phyloP scores from a whole-genome alignment of 2,113 vertebrate species.

The Porphyrio hochstetteri region DNA sequence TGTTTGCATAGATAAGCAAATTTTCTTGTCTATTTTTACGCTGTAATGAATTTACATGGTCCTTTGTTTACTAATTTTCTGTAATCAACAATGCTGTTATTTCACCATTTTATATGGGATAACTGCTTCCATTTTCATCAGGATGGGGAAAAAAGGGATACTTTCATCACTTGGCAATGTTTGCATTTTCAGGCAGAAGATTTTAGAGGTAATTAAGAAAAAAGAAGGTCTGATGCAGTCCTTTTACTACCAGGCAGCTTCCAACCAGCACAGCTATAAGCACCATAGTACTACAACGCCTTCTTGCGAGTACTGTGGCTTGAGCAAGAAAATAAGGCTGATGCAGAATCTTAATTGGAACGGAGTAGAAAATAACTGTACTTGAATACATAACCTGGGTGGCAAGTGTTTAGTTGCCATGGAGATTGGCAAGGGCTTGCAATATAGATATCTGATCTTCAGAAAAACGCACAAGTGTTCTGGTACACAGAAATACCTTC shows the following conservation, averaged over 20 bases:
- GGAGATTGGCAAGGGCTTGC: conserved; percentile 38
- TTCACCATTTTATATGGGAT: not conserved
- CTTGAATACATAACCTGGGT: not conserved
- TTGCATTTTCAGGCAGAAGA: not conserved
- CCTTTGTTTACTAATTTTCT: not conserved
- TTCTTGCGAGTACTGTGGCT: not conserved
- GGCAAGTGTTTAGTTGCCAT: conserved; percentile 23
- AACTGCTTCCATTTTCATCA: not conserved
- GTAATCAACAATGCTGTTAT: not conserved
- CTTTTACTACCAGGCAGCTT: not conserved
- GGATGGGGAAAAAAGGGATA: not conserved
- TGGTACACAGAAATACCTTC: not conserved
- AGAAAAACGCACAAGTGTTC: not conserved
- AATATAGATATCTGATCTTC: not conserved
- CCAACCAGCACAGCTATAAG: not conserved
- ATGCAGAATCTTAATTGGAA: conserved; percentile 37
- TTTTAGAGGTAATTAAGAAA: not conserved
- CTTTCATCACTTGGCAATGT: not conserved
- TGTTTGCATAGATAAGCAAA: not conserved
- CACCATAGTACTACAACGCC: not conserved
- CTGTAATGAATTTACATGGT: not conserved
- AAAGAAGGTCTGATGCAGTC: not conserved
- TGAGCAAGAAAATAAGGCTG: not conserved
- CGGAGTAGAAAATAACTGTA: conserved; percentile 15
- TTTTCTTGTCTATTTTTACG: not conserved